Base-by-base conservation (phyloP, 2,113 vertebrate species). In the Rhadina sibilatrix region DNA sequence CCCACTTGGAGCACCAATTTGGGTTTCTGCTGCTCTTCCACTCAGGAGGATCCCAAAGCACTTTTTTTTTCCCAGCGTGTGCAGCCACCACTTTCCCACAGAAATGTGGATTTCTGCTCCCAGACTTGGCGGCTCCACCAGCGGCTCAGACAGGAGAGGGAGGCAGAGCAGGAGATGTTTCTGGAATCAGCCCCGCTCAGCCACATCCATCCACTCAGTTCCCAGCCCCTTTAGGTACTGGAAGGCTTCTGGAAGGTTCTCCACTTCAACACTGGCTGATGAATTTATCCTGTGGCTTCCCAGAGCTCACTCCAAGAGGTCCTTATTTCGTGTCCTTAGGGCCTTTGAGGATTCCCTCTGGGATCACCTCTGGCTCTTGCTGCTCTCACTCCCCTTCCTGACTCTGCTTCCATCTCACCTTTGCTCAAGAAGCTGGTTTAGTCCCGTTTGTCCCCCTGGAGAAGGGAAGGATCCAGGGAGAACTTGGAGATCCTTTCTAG, bases 301-400 rank as follows among this genome's bases (percentile, higher is more conserved):
- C 44, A 59, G 15, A 46, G 19, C 12, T 75, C 0, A 0, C n/a
- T 47, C n/a, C 35, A 47, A 69, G 38, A 68, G 20, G n/a, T 76
- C 0, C 0, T 47, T n/a, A 8, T 23, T 68, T 40, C 30, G 40
- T 35, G 40, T 23, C 47, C 30, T 61, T 3, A 10, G 47, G 40
- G 40, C 10, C 17, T 61, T 31, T 9, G 14, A 47, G n/a, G 15
- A 15, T n/a, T 61, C 40, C 61, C 30, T 68, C 38, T 52, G 60
- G 44, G 52, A 38, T 52, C 52, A 28, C 13, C 28, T 35, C 77
- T 53, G 23, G 7, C 10, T 74, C 44, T 49, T 28, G 28, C 60
- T n/a, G n/a, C n/a, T 42, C 38, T 75, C 9, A 0, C 7, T 47
- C 13, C 24, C n/a, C 6, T 30, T 38, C 38, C 47, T 53, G 53